Evolutionary conservation across 2,797 vertebrate species (phyloP), one percentile per base, ranked within the genome.

Genomic region (Mus caroli): DNA sequence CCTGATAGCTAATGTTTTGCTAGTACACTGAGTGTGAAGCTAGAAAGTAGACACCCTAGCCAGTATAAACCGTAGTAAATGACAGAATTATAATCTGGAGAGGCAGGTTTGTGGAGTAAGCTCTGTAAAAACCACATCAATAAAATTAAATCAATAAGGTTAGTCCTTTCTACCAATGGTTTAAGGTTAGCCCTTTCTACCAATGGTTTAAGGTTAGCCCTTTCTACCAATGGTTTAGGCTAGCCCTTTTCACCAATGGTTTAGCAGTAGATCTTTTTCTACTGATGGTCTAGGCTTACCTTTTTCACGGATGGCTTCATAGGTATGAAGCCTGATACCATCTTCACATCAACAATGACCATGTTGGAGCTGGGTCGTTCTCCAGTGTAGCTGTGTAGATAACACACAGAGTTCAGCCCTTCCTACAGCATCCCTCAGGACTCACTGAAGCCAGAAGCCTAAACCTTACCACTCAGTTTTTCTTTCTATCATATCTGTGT

Each of bases 261-360:
- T 43, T 75, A 75, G 69, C 19, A 9, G 37, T 37, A 71, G 69
- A 8, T n/a, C 8, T 43, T 19, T 64, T 64, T 20, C 58, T 64
- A 31, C 40, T 31, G 62, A 67, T 9, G 46, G 54, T 3, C 11
- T 31, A 56, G 67, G 67, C 24, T 40, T 75, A 89, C 73, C 98
- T 96, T 94, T 95, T 28, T 97, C 31, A 98, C 94, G 0, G 98
- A 97, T 19, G 95, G 1, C 90, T 97, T 98, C 84, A 92, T 79
- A 54, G 98, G 98, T 79, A 98, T 94, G 87, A 97, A 98, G 79
- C 98, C 98, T 3, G 98, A 99, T 14, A 98, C 73, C 98, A 98
- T 98, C 97, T 98, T 99, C 56, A 98, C 96, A 1, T 98, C 98
- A 52, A 98, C 86, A 34, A 99, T 98, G 50, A 93, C 98, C 98